Base-by-base conservation (phyloP, 2,113 vertebrate genomes). In the Cavia aperea region DNA sequence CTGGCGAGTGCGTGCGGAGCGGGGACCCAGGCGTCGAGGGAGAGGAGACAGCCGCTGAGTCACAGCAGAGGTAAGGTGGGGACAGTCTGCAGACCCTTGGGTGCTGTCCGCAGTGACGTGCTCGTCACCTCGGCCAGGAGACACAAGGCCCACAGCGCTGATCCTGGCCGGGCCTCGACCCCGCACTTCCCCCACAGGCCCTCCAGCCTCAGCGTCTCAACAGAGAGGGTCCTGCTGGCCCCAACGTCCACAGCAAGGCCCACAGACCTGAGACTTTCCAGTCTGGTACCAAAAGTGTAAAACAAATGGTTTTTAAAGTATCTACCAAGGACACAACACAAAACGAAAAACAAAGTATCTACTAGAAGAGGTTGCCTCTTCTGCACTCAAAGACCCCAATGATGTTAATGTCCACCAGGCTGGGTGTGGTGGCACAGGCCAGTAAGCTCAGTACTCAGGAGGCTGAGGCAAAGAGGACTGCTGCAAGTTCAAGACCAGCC, bases 61-160 rank as follows among this genome's bases (percentile, higher is more conserved):
- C 89, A 91, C 87, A 58, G 92, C 81, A 94, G 23, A 95, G 72
- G 58, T 75, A 83, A 90, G 86, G 66, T 7, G 29, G 73, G 86
- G 81, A 83, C 79, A 46, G 29, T 62, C n/a, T 39, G 46, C 36
- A 66, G 91, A 75, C 31, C 31, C 58, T 81, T 33, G 51, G 83
- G 72, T 39, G 46, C 0, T 19, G 36, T 31, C 49, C 73, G 84
- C 56, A 70, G 62, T 26, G 29, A 66, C 72, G 68, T 75, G 43
- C 86, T 58, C 2, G 89, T 75, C 24, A 78, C 0, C 4, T 23
- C 60, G 43, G 54, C 63, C 54, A 79, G 43, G 62, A 83, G 65
- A 92, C 3, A 46, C 3, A 46, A 36, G 77, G 46, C 36, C 43
- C 62, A 43, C 33, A 66, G 75, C 33, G 36, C 12, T 46, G 58